Evolutionary conservation across 1,140 invertebrate species (phyloP), one percentile per base, ranked within the genome.

Genomic region (Lepidostoma basale): DNA sequence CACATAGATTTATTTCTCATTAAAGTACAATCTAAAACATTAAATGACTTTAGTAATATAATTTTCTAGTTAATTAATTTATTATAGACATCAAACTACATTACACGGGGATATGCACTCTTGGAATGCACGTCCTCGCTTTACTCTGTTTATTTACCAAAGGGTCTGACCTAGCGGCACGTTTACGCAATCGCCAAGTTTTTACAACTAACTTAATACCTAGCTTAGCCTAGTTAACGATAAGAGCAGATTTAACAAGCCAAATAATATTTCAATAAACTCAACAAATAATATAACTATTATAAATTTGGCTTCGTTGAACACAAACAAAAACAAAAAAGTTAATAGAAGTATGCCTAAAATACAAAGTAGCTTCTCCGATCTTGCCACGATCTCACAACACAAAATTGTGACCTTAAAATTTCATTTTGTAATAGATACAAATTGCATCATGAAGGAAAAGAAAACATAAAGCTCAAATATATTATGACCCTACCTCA

Each of bases 71-170:
- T n/a, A n/a, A n/a, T n/a, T n/a, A n/a, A n/a, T n/a, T n/a, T 49
- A 49, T n/a, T 49, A 22, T 49, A 49, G 23, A 49, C 45, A 49
- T 12, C 45, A 8, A 49, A 49, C 45, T 49, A 49, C 22, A 47
- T 20, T 22, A 49, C 45, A 22, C 9, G n/a, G 25, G 10, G 22
- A 25, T 26, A 20, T n/a, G n/a, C n/a, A 16, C 16, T 25, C 45
- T 49, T 8, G 3, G 45, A 49, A 23, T 20, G 10, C 22, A 49
- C 45, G n/a, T 23, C 25, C 25, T 22, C 6, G 18, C 25, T 49
- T 23, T 49, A 49, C 45, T 23, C 45, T 49, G 45, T 49, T 49
- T 49, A 18, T n/a, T n/a, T n/a, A n/a, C n/a, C n/a, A n/a, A n/a
- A n/a, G n/a, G n/a, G n/a, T n/a, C n/a, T n/a, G n/a, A n/a, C n/a